These are phyloP conservation scores for Notarius quadriscutis DNA, from an alignment of 2,113 vertebrate genomes.

Conservation along the genomic window DNA sequence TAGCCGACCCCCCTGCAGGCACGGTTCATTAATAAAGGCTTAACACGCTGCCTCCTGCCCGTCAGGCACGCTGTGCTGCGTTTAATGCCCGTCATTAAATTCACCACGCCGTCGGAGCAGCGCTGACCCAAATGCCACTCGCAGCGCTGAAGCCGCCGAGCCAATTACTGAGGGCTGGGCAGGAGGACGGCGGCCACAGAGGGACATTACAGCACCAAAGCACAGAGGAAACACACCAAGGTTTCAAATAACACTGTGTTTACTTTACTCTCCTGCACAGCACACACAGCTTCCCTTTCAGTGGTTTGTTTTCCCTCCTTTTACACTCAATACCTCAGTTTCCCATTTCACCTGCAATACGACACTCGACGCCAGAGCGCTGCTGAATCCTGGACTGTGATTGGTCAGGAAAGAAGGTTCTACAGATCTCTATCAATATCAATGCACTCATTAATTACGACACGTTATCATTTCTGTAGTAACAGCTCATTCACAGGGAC, in stretches of 20 bases:
- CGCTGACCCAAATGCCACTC: slow-evolving; percentile 53
- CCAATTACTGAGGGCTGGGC: slow-evolving; percentile 41
- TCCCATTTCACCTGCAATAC: too few relatives aligned
- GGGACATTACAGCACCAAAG: not conserved
- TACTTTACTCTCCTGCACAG: not conserved
- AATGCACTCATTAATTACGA: not conserved
- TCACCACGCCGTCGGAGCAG: slow-evolving; percentile 35
- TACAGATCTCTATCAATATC: not conserved
- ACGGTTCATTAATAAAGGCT: slow-evolving; percentile 62
- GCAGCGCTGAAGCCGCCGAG: slow-evolving; percentile 16
- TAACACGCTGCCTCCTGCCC: slow-evolving; percentile 44
- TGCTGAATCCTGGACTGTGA: not conserved
- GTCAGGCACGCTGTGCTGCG: slow-evolving; percentile 34
- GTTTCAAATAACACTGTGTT: not conserved
- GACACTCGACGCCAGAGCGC: not conserved
- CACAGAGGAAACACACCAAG: not conserved
- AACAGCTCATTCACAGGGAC: not conserved
- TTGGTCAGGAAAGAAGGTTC: not conserved
- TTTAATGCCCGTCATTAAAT: slow-evolving; percentile 56
- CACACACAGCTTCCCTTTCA: not conserved
- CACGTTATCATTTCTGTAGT: not conserved
- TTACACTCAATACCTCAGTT: too few relatives aligned
- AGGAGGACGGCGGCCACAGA: not conserved
- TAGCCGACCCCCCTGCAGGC: slow-evolving; percentile 47
- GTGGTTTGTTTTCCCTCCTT: not conserved